phyloP scores from a whole-genome alignment of 2,113 vertebrate species.

The Ciconia maguari region DNA sequence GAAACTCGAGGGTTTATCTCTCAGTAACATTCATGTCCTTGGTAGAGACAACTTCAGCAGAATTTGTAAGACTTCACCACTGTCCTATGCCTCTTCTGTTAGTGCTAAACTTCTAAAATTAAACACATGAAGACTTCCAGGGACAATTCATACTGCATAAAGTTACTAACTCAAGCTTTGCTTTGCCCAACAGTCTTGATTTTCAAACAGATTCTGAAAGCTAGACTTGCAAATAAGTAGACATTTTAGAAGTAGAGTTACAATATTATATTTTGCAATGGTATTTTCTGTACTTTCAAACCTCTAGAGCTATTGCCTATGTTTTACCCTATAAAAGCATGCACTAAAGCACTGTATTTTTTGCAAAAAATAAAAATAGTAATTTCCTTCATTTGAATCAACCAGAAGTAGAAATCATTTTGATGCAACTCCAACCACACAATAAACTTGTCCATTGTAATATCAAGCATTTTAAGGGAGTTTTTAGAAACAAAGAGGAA shows the following conservation, averaged over 20 bases:
- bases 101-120: background rate
- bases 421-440: background rate
- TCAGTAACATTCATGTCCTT: background rate
- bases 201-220: background rate
- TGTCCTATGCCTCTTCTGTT: background rate
- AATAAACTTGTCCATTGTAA: background rate
- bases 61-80: background rate
- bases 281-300: background rate
- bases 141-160: background rate
- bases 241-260: background rate
- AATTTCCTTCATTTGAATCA: background rate
- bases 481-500: background rate
- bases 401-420: background rate
- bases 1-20: background rate
- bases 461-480: background rate
- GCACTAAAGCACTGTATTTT: background rate
- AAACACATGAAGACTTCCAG: background rate
- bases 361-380: background rate
- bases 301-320: background rate
- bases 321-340: background rate
- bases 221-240: background rate
- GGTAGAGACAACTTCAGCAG: background rate
- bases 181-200: background rate
- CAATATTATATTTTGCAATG: background rate
- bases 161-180: background rate